phyloP scores from a whole-genome alignment of 2,113 vertebrate genomes.

The Cisticola juncidis region DNA sequence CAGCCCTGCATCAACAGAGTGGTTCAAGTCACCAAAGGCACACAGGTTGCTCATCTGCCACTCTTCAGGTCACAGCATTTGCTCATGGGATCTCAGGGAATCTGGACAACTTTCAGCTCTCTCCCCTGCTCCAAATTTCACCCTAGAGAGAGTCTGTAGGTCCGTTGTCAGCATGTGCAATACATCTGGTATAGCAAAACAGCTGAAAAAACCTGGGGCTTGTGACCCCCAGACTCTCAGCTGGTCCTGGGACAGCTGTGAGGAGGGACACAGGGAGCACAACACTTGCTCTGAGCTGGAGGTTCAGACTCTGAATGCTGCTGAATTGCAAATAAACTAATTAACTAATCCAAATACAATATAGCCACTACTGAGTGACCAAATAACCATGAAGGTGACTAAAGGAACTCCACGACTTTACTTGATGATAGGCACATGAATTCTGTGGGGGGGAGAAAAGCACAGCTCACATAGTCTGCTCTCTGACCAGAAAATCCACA shows the following conservation, averaged over 20 bases:
- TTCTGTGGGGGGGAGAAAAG: not conserved
- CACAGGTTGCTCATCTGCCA: rapidly evolving
- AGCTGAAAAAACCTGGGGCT: not conserved
- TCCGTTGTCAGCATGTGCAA: not conserved
- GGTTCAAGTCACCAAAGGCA: not conserved
- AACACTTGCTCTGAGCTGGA: not conserved
- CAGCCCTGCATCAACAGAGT: not conserved
- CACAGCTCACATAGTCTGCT: not conserved
- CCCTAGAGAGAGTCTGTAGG: not conserved
- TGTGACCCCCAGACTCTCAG: not conserved
- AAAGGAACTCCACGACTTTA: not conserved
- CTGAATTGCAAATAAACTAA: not conserved
- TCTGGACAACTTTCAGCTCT: not conserved
- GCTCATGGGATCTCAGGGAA: not conserved
- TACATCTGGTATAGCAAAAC: not conserved
- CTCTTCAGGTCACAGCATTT: not conserved
- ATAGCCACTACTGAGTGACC: not conserved
- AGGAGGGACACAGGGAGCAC: not conserved
- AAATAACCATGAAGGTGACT: not conserved
- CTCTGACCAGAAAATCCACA: not conserved
- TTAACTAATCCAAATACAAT: not conserved
- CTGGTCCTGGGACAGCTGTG: not conserved
- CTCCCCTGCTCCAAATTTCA: not conserved
- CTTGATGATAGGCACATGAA: not conserved
- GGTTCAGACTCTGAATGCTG: not conserved